Percentiles rank a stretch among this genome's conserved stretches.
Conservation (phyloP, 2,113 vertebrate species). For the Corythornis madagascariensis region DNA sequence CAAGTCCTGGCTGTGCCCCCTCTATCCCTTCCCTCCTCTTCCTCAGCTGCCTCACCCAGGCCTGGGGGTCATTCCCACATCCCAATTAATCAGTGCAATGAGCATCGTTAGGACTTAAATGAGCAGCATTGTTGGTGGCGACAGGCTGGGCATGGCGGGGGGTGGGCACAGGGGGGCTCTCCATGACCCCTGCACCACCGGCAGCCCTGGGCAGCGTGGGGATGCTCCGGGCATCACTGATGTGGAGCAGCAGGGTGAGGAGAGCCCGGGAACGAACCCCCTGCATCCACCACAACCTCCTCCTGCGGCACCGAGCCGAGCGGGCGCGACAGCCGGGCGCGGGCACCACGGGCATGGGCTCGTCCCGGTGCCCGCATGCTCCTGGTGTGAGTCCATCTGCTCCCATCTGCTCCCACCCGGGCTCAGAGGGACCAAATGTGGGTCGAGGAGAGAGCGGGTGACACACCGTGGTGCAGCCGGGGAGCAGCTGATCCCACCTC, state of each 20-base stretch:
- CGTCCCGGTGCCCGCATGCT: neutral
- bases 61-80: neutral
- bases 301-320: accelerated
- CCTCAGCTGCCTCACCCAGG: accelerated
- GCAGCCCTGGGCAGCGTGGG: accelerated
- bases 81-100: accelerated
- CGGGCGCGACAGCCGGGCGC: accelerated
- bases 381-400: slow-evolving; percentile 29
- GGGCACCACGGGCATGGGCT: neutral
- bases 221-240: neutral
- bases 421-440: neutral
- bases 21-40: neutral
- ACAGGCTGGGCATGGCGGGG: neutral
- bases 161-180: accelerated
- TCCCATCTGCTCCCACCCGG: neutral
- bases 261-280: accelerated
- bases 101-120: neutral
- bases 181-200: accelerated
- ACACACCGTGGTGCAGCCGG: neutral
- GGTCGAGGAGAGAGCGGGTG: neutral
- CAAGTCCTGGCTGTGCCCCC: neutral
- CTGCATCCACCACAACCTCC: accelerated
- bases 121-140: neutral
- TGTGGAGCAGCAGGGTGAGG: accelerated
- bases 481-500: neutral